phyloP scores from a whole-genome alignment of 1,140 invertebrate genomes.

The Tyrophagus putrescentiae region DNA sequence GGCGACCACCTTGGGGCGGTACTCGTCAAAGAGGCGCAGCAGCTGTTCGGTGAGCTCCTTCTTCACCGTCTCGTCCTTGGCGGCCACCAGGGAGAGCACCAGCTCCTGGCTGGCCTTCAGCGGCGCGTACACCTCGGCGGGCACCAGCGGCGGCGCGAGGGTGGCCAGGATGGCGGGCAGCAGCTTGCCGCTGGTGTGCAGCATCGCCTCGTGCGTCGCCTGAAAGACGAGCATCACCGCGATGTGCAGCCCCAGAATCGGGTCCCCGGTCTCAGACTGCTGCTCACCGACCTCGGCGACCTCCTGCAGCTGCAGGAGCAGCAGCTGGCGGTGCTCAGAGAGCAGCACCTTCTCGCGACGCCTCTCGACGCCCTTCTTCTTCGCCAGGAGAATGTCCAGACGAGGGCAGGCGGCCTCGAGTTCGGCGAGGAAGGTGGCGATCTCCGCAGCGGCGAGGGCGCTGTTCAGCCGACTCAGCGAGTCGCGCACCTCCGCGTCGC shows the following conservation, averaged over 20 bases:
- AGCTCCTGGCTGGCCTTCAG: slow-evolving; percentile 56
- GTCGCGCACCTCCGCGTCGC: slow-evolving; percentile 46
- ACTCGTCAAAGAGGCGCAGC: no score
- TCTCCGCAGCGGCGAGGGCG: slow-evolving; percentile 32
- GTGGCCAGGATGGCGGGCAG: slow-evolving; percentile 60
- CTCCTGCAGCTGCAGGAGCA: slow-evolving; percentile 52
- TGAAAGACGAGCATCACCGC: slow-evolving; percentile 64
- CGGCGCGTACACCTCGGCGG: slow-evolving; percentile 43
- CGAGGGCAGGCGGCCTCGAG: slow-evolving; percentile 46
- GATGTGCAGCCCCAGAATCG: slow-evolving; percentile 67
- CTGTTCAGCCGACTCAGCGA: slow-evolving; percentile 33
- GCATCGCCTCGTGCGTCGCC: slow-evolving; percentile 52
- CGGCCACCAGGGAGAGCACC: slow-evolving; percentile 45
- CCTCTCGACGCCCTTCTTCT: slow-evolving; percentile 72
- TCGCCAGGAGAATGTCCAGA: slow-evolving; percentile 68
- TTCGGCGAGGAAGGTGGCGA: slow-evolving; percentile 59
- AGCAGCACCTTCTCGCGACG: slow-evolving; percentile 63
- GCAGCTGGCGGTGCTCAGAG: slow-evolving; percentile 55
- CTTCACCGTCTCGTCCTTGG: slow-evolving; percentile 34
- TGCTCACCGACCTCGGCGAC: slow-evolving; percentile 25
- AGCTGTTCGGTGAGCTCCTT: slow-evolving; percentile 32
- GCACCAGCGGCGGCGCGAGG: slow-evolving; percentile 51
- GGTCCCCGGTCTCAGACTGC: slow-evolving; percentile 46
- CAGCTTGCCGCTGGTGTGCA: slow-evolving; percentile 80
- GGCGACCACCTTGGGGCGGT: no score